These are phyloP conservation scores for Pedetes capensis DNA, from an alignment of 2,113 vertebrate genomes.

Conservation along the genomic window DNA sequence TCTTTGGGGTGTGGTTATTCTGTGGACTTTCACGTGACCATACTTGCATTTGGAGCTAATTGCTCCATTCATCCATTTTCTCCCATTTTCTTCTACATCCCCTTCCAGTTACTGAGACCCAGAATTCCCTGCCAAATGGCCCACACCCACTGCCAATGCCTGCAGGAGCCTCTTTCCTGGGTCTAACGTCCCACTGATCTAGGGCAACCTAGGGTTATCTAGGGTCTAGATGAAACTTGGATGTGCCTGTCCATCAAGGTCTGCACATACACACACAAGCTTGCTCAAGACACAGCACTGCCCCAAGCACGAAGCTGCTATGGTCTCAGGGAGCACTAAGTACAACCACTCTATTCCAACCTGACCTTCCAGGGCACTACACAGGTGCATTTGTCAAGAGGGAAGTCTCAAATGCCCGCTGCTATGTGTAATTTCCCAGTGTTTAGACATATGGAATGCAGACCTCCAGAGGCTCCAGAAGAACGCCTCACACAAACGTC, in stretches of 20 bases:
- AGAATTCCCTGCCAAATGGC: background rate
- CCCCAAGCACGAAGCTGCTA: background rate
- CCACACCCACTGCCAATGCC: background rate
- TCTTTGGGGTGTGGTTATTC: too few relatives aligned
- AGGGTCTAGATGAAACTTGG: background rate
- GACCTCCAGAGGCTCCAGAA: background rate
- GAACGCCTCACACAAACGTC: background rate
- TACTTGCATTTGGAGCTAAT: background rate
- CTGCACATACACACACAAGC: too few relatives aligned
- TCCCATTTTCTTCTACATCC: background rate
- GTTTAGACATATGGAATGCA: too few relatives aligned
- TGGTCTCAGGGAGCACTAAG: background rate
- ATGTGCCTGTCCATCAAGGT: background rate
- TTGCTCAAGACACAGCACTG: too few relatives aligned
- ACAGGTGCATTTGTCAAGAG: background rate
- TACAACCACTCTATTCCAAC: background rate
- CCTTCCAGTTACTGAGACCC: background rate
- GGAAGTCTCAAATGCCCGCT: background rate
- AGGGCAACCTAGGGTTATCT: background rate
- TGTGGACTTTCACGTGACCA: background rate
- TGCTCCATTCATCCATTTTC: background rate
- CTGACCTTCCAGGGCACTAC: background rate
- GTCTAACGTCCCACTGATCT: too few relatives aligned
- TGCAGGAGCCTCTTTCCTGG: background rate
- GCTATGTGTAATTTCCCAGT: background rate